Evolutionary conservation across 2,888 invertebrate genomes (phyloP).

Genomic region (Ecdyonurus torrentis): DNA sequence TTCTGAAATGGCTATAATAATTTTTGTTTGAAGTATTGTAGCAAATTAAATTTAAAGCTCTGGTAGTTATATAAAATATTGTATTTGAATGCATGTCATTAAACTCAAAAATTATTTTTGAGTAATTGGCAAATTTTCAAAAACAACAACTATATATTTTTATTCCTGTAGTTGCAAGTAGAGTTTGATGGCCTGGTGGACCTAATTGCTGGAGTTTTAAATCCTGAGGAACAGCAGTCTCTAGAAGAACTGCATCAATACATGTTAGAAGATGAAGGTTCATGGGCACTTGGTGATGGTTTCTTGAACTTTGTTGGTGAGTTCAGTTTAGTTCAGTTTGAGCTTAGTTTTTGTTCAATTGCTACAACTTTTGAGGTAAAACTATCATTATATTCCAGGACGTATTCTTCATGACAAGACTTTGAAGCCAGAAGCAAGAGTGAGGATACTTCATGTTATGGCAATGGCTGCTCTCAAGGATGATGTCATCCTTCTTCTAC

Average conservation of each 20-base stretch:
- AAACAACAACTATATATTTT: no score
- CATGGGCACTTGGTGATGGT: constrained; percentile 82
- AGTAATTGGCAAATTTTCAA: no score
- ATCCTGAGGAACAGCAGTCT: constrained; percentile 55
- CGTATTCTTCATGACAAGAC: constrained; percentile 43
- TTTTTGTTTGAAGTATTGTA: constrained; percentile 4
- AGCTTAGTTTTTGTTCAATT: not conserved
- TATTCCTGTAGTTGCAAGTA: constrained; percentile 36
- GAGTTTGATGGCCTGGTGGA: constrained; percentile 58
- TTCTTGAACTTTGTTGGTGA: constrained; percentile 66
- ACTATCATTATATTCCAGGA: constrained; percentile 25
- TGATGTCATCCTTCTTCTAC: constrained; percentile 73
- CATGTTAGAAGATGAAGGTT: constrained; percentile 74
- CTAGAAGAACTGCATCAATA: constrained; percentile 75
- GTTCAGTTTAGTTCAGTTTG: not conserved
- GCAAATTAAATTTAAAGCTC: constrained; percentile 5
- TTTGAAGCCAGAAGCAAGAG: constrained; percentile 40
- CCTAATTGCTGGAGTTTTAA: constrained; percentile 51
- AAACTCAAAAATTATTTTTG: no score
- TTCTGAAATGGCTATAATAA: no score
- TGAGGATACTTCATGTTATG: constrained; percentile 50
- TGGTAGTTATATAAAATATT: constrained; percentile 1
- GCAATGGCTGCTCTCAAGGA: constrained; percentile 68
- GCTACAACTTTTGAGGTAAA: not conserved
- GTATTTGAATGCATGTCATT: no score